These are phyloP conservation scores for Aplysia californica DNA, from an alignment of 1,140 invertebrate species.

Conservation along the genomic window DNA sequence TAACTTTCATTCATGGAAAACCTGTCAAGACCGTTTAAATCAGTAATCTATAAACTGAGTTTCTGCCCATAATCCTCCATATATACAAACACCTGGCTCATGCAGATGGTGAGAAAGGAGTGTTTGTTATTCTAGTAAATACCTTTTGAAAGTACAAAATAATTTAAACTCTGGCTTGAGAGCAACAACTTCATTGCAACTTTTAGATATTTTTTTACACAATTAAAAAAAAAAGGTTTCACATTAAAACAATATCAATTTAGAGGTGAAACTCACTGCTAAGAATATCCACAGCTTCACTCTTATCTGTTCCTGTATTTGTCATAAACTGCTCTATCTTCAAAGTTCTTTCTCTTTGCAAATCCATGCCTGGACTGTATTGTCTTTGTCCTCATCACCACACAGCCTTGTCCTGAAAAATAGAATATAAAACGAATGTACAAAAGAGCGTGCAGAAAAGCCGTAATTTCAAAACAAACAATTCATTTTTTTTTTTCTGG, in stretches of 20 bases:
- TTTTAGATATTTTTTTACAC: not conserved
- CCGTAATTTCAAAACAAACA: too few relatives aligned
- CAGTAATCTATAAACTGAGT: too few relatives aligned
- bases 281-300: conserved; percentile 26
- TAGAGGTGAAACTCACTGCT: conserved; percentile 18
- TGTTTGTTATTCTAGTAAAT: not conserved
- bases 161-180: not conserved
- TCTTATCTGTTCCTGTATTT: conserved; percentile 27
- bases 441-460: too few relatives aligned
- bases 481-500: too few relatives aligned
- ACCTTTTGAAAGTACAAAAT: not conserved
- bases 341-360: not conserved
- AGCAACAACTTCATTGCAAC: not conserved
- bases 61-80: too few relatives aligned
- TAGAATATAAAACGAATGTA: too few relatives aligned
- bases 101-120: not conserved
- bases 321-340: conserved; percentile 30
- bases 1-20: too few relatives aligned
- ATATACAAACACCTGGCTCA: too few relatives aligned
- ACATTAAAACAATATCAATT: not conserved
- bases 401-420: too few relatives aligned
- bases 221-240: not conserved
- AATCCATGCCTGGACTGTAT: not conserved
- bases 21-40: too few relatives aligned
- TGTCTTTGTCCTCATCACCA: too few relatives aligned